Evolutionary conservation across 2,797 vertebrate species (phyloP), one percentile per base, ranked within the genome.

Genomic region (Myotis planiceps): DNA sequence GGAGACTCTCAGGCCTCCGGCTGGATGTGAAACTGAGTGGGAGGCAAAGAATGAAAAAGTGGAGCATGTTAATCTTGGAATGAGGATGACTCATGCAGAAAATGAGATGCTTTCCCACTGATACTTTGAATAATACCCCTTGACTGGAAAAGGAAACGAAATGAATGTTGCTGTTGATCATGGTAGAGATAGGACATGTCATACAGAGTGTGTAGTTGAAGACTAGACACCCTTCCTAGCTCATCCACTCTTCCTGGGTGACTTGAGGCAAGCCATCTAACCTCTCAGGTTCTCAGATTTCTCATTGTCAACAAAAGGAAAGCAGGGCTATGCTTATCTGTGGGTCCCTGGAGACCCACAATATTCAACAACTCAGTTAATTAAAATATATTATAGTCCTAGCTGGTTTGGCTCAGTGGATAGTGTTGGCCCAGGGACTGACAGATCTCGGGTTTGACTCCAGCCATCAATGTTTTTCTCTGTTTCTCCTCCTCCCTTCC

Each of bases 51-150:
- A 95, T 32, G 63, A 66, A 87, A 97, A 97, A 97, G 96, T 93
- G 78, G 95, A 97, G 91, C 91, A 68, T 82, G 92, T 97, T 97
- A 93, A 96, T 97, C 96, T 95, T 93, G 95, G 97, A 95, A 76
- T 37, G 76, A 94, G 79, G 84, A 45, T 97, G 97, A 96, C 85
- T 97, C 97, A 98, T 32, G 2, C 80, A 58, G 79, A 90, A 96
- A 94, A 97, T 90, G 94, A 96, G 97, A 92, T 53, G 80, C 93
- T 71, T 93, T 95, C 94, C 96, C 97, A 89, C 86, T 84, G 96
- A 74, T 55, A 60, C 90, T 93, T 32, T 71, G 92, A 87, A 90
- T 87, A 93, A 87, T 68, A 65, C 27, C 94, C 94, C 85, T 87
- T 10, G 45, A 84, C 81, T 74, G 81, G 80, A 83, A 76, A 76